Percentiles rank a stretch among this genome's conserved stretches.
Evolutionary conservation across 2,888 invertebrate genomes (phyloP).

Genomic region (Oscheius onirici): DNA sequence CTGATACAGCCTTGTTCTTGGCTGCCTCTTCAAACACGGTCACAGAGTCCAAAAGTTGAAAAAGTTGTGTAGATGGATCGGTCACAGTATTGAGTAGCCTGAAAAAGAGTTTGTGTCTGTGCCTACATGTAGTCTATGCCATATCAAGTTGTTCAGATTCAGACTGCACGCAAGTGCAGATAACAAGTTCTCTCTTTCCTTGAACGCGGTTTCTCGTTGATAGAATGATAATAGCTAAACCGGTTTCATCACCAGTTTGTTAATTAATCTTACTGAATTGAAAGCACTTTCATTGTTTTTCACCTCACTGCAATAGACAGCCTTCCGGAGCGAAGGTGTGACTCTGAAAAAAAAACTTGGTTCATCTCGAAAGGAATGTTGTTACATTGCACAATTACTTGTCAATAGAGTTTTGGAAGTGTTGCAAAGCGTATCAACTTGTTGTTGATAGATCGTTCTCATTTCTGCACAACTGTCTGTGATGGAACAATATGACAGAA

Average conservation of each 20-base stretch:
- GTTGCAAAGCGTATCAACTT: background rate
- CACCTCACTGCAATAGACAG: slow-evolving; percentile 2
- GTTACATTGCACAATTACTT: slow-evolving; percentile 5
- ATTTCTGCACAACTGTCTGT: slow-evolving; percentile 7
- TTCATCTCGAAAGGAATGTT: background rate
- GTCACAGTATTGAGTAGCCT: slow-evolving; percentile 59
- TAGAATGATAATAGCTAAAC: slow-evolving; percentile 37
- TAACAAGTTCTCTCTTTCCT: slow-evolving; percentile 59
- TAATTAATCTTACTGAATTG: background rate
- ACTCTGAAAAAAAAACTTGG: slow-evolving; percentile 2
- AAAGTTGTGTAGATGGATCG: slow-evolving; percentile 48
- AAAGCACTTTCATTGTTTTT: slow-evolving; percentile 2
- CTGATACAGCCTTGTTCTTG: slow-evolving; percentile 49
- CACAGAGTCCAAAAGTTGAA: slow-evolving; percentile 63
- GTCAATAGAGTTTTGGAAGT: background rate
- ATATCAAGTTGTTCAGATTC: slow-evolving; percentile 59
- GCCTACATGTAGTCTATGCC: slow-evolving; percentile 35
- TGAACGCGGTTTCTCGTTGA: slow-evolving; percentile 49
- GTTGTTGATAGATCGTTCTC: background rate
- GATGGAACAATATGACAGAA: background rate
- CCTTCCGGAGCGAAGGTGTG: background rate
- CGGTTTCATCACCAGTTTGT: background rate
- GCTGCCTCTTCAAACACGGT: slow-evolving; percentile 52
- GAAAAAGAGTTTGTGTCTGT: slow-evolving; percentile 17
- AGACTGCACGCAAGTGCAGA: slow-evolving; percentile 60